These are phyloP conservation scores for Semnornis frantzii DNA, from an alignment of 2,113 vertebrate genomes.

Conservation along the genomic window DNA sequence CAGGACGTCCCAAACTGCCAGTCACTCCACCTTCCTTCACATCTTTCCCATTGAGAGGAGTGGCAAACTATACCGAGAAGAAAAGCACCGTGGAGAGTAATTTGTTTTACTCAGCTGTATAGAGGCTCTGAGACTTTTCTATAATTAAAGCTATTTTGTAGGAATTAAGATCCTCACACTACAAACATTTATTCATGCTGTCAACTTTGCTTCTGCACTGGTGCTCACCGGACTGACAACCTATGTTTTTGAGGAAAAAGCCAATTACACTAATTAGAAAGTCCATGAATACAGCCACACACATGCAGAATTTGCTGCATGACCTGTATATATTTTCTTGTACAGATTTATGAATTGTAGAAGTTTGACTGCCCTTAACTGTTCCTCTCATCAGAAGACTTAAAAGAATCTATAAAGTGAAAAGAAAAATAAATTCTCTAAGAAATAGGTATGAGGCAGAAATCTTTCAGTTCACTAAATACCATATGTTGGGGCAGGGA, in stretches of 20 bases:
- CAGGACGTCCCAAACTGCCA: not conserved
- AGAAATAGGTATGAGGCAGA: not conserved
- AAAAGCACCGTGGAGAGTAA: not conserved
- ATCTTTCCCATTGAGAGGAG: not conserved
- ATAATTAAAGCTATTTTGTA: not conserved
- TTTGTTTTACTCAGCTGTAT: not conserved
- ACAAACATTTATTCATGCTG: not conserved
- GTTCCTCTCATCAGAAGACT: not conserved
- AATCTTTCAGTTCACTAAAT: not conserved
- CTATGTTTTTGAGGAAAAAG: not conserved
- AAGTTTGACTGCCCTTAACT: not conserved
- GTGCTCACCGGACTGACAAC: not conserved
- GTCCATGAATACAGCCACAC: not conserved
- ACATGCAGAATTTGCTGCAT: not conserved
- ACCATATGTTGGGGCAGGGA: accelerated
- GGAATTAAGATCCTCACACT: not conserved
- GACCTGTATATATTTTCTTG: not conserved
- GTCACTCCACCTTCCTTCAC: not conserved
- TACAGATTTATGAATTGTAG: not conserved
- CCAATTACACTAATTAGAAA: not conserved
- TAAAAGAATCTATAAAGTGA: not conserved
- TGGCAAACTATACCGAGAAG: not conserved
- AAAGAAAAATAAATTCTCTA: not conserved
- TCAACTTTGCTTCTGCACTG: not conserved
- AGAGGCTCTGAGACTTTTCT: not conserved